Percentiles rank a stretch among this genome's conserved stretches.
These are phyloP conservation scores for Perodicticus potto DNA, from an alignment of 2,797 vertebrate species.

Conservation along the genomic window DNA sequence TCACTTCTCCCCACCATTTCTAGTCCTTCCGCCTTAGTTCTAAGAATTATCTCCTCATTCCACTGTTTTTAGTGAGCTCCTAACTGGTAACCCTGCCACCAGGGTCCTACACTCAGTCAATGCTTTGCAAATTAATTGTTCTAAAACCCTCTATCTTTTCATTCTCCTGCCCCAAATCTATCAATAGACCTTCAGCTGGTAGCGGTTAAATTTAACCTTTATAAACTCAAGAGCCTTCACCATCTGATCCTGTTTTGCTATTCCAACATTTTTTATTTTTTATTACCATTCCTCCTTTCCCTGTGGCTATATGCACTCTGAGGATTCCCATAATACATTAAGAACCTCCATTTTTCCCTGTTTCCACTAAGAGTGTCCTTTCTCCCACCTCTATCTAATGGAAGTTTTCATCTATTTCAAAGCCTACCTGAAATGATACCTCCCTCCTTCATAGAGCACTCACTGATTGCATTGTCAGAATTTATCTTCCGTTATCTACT, in stretches of 20 bases:
- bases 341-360: background rate
- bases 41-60: background rate
- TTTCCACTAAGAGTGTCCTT: constrained; percentile 37
- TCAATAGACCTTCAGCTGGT: constrained; percentile 2
- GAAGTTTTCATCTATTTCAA: background rate
- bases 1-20: background rate
- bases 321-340: background rate
- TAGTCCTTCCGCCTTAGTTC: background rate
- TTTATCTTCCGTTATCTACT: background rate
- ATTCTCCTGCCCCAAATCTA: background rate
- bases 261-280: constrained; percentile 28
- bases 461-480: background rate
- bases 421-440: background rate
- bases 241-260: constrained; percentile 16
- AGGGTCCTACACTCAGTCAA: background rate
- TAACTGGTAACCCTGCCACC: background rate
- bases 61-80: background rate
- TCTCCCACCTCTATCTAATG: background rate
- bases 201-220: constrained; percentile 28
- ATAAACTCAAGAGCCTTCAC: background rate
- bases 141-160: constrained; percentile 13
- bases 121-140: background rate
- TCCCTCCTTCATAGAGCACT: background rate
- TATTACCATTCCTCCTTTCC: background rate
- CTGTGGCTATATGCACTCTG: background rate